Percentiles rank a stretch among this genome's conserved stretches.
These are phyloP conservation scores for Drosophila lini DNA, from an alignment of 1,140 invertebrate genomes.

Conservation along the genomic window DNA sequence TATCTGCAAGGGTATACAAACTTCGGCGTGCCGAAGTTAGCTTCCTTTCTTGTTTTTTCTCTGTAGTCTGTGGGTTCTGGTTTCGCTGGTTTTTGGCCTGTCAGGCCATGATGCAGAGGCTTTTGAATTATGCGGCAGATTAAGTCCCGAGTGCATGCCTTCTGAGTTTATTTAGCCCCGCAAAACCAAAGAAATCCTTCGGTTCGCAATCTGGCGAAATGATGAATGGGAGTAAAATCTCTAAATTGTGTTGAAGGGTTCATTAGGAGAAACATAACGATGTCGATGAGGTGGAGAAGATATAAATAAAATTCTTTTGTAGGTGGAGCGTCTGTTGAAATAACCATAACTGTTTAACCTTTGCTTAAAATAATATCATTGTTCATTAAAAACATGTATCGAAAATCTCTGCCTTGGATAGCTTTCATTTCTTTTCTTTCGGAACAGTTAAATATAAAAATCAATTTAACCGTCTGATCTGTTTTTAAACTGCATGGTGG, in stretches of 20 bases:
- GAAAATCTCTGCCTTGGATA: too few species aligned
- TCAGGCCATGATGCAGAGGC: conserved; percentile 49
- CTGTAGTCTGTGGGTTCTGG: conserved; percentile 17
- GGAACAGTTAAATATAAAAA: conserved; percentile 4
- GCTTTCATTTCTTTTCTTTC: not conserved
- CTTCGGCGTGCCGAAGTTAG: too few species aligned
- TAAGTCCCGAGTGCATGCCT: conserved; percentile 74
- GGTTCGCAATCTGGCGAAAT: conserved; percentile 29
- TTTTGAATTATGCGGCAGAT: conserved; percentile 75
- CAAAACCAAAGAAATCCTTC: conserved; percentile 21
- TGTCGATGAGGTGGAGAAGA: not conserved
- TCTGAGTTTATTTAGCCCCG: conserved; percentile 61
- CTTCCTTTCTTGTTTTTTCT: too few species aligned
- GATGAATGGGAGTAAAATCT: conserved; percentile 36
- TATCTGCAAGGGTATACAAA: too few species aligned
- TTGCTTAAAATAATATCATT: not conserved
- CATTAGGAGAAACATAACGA: conserved; percentile 33
- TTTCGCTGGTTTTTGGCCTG: conserved; percentile 49
- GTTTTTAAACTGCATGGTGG: not conserved
- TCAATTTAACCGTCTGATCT: conserved; percentile 11
- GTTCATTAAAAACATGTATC: not conserved
- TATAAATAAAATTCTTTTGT: conserved; percentile 6
- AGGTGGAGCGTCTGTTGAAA: not conserved
- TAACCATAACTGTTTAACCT: not conserved
- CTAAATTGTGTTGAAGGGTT: conserved; percentile 45